Evolutionary conservation across 2,888 invertebrate species (phyloP), one percentile per base, ranked within the genome.

Genomic region (Acleris emargana): DNA sequence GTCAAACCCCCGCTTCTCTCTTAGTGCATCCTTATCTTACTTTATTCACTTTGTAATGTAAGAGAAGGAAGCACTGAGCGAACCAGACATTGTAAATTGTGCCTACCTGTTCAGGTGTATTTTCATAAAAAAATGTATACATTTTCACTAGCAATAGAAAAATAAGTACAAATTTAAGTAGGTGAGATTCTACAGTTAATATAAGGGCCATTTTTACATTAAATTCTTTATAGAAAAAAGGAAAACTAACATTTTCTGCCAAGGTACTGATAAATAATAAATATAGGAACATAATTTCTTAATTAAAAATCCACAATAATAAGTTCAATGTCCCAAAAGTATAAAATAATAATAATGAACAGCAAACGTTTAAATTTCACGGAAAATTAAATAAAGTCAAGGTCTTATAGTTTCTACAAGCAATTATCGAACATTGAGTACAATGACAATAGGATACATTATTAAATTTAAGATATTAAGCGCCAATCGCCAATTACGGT

Each of bases 261-360:
- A 57, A 58, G 60, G 49, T 60, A 53, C 57, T n/a, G 51, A 59
- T 67, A 52, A 81, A 79, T 69, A 70, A 76, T 74, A 76, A 74
- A 80, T 81, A 87, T 88, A 90, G 89, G 89, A 90, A 90, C 89
- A 82, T 79, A 81, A 79, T 79, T 74, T 74, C 83, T 85, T 84
- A 84, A 57, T 38, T 11, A 45, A 58, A 11, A 63, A 6, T 38
- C 13, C 13, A 38, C 38, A 38, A 38, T 38, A 55, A 16, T 38
- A 54, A 55, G 17, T 52, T 52, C 17, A 20, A 9, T 28, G 57
- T 43, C 57, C 62, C 51, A 43, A 57, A 28, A 2, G 47, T 17
- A 32, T 9, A n/a, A 16, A 32, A 32, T 9, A 32, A 3, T 32
- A 32, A 32, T 9, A 11, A 32, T 11, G 32, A 32, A 9, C 9